A percentile compares a stretch with the other conserved stretches of the same genome.
Evolutionary conservation across 2,797 vertebrate genomes (phyloP).

Genomic region (Lerista edwardsae): DNA sequence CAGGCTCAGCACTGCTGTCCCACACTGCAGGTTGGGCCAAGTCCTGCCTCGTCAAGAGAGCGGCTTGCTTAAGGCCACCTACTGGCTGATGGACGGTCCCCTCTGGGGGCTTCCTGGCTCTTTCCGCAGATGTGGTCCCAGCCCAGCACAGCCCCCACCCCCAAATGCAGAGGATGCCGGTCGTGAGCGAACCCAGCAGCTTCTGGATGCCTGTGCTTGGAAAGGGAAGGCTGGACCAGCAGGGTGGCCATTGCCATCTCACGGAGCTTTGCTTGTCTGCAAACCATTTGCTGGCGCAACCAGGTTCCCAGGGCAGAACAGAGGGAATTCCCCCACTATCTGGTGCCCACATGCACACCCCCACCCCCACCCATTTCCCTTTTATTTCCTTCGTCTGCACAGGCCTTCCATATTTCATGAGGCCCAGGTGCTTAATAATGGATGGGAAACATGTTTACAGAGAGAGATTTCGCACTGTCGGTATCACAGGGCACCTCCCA

Average conservation of each 20-base stretch:
- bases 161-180: not conserved
- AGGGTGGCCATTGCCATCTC: not conserved
- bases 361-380: not conserved
- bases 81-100: too few relatives aligned
- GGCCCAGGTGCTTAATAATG: slow-evolving; percentile 39
- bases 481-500: slow-evolving; percentile 31
- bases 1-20: too few relatives aligned
- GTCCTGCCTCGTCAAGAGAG: too few relatives aligned
- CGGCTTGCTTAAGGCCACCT: too few relatives aligned
- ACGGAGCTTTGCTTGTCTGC: not conserved
- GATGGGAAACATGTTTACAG: slow-evolving; percentile 39
- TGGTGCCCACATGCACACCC: not conserved
- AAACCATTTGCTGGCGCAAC: not conserved
- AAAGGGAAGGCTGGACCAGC: too few relatives aligned
- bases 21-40: too few relatives aligned
- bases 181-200: not conserved
- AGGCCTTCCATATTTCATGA: slow-evolving; percentile 37
- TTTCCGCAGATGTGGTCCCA: too few relatives aligned
- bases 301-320: not conserved
- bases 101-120: too few relatives aligned
- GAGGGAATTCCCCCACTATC: not conserved
- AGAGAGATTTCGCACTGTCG: slow-evolving; percentile 16
- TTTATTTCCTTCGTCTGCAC: not conserved
- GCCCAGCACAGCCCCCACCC: not conserved
- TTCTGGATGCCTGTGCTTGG: too few relatives aligned